phyloP scores from a whole-genome alignment of 2,113 vertebrate genomes.

The Scolopax mira region DNA sequence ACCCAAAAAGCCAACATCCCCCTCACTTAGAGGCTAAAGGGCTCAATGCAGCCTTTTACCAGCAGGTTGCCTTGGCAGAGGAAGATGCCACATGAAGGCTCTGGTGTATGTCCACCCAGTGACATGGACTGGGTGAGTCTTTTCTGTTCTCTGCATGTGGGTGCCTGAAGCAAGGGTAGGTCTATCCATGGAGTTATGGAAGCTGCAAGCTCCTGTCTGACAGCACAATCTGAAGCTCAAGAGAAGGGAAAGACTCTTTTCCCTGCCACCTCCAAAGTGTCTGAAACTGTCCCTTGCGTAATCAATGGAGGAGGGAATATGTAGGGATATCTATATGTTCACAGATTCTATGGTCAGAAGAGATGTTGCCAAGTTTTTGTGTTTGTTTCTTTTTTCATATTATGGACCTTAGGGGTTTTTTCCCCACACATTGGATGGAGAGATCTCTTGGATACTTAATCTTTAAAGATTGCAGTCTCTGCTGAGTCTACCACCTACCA shows the following conservation, averaged over 20 bases:
- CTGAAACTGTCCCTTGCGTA: not conserved
- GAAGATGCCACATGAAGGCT: not conserved
- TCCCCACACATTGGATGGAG: not conserved
- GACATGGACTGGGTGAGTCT: not conserved
- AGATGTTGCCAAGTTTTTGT: not conserved
- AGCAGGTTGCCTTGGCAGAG: not conserved
- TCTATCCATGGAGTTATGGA: rapidly evolving
- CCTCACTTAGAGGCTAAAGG: not conserved
- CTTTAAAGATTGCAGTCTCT: not conserved
- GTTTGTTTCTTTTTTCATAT: not conserved
- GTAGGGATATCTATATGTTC: not conserved
- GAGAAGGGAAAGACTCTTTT: not conserved
- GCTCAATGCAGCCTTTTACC: not conserved
- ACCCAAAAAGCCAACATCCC: not conserved
- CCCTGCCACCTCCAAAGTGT: not conserved
- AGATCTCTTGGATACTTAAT: not conserved
- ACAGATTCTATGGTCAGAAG: not conserved
- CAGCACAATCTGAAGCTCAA: not conserved
- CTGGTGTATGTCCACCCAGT: not conserved
- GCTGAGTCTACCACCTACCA: not conserved
- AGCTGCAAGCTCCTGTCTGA: not conserved
- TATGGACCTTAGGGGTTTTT: not conserved
- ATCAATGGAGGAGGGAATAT: not conserved
- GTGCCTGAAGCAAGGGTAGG: not conserved
- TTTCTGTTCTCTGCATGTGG: rapidly evolving